phyloP scores from a whole-genome alignment of 2,888 invertebrate species.

The Agonopterix heracliana region DNA sequence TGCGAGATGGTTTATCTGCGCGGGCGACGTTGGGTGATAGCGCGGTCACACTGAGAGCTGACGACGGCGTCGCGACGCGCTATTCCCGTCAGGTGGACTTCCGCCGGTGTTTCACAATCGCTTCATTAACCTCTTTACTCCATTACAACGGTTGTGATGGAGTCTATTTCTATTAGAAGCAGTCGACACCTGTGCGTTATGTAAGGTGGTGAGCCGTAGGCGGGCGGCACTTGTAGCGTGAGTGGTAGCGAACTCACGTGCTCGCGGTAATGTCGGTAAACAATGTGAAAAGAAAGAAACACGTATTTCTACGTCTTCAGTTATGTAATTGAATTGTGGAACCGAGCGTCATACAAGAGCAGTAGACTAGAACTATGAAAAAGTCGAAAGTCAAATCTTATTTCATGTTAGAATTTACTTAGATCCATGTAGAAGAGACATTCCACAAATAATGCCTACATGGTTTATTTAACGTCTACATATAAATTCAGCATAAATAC shows the following conservation, averaged over 20 bases:
- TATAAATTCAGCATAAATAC: slow-evolving; percentile 3
- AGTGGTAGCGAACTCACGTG: slow-evolving; percentile 26
- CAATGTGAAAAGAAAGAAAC: too few relatives aligned
- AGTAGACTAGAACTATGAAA: background rate
- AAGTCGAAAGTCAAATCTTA: background rate
- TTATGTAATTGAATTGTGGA: too few relatives aligned
- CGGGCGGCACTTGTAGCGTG: slow-evolving; percentile 39
- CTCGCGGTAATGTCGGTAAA: slow-evolving; percentile 5
- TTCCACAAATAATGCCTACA: background rate
- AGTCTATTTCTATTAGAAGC: slow-evolving; percentile 31
- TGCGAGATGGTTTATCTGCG: slow-evolving; percentile 61
- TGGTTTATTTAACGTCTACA: background rate
- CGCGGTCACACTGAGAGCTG: slow-evolving; percentile 63
- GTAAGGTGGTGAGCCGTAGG: slow-evolving; percentile 40
- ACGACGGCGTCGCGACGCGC: slow-evolving; percentile 64
- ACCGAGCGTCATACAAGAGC: background rate
- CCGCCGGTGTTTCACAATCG: slow-evolving; percentile 67
- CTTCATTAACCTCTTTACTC: slow-evolving; percentile 60
- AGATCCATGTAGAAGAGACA: background rate
- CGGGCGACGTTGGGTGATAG: slow-evolving; percentile 65
- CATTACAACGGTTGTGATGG: slow-evolving; percentile 20
- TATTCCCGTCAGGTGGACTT: slow-evolving; percentile 75
- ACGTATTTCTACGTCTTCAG: too few relatives aligned
- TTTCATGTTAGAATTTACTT: background rate
- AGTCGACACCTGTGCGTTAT: slow-evolving; percentile 28